phyloP scores from a whole-genome alignment of 2,888 invertebrate genomes.

The Perizoma flavofasciatum region DNA sequence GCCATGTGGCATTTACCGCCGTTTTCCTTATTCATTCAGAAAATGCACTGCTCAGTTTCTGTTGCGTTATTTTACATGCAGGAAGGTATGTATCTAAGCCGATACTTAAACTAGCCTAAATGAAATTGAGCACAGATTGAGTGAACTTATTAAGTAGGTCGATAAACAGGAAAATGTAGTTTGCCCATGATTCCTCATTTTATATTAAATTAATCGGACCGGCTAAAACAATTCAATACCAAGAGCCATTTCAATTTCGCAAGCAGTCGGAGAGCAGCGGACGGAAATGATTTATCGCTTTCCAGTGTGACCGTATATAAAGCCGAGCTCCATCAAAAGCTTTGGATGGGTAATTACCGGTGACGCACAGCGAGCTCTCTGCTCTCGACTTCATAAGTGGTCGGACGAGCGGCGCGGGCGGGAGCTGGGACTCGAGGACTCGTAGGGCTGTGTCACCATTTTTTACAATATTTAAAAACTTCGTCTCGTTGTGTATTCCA shows the following conservation, averaged over 20 bases:
- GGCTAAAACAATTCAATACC: slow-evolving; percentile 22
- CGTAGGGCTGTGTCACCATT: no score
- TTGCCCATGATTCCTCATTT: neutral
- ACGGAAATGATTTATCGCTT: slow-evolving; percentile 53
- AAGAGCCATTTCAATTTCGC: slow-evolving; percentile 43
- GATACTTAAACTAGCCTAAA: no score
- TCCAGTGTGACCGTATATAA: slow-evolving; percentile 52
- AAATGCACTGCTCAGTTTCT: no score
- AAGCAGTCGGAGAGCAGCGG: slow-evolving; percentile 30
- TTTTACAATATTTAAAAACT: no score
- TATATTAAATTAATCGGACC: neutral
- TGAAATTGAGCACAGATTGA: no score
- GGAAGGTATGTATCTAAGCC: no score
- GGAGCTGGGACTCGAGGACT: no score
- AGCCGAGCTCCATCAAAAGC: slow-evolving; percentile 67
- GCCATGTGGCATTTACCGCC: no score
- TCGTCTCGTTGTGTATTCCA: no score
- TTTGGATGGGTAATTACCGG: slow-evolving; percentile 78
- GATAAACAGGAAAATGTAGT: slow-evolving; percentile 2
- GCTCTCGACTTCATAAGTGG: slow-evolving; percentile 66
- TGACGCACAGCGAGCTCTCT: slow-evolving; percentile 61
- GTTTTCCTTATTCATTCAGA: no score
- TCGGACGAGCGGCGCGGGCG: slow-evolving; percentile 32
- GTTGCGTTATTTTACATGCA: no score
- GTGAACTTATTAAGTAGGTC: no score